These are phyloP conservation scores for Polypedilum vanderplanki DNA, from an alignment of 1,140 invertebrate genomes.

Conservation along the genomic window DNA sequence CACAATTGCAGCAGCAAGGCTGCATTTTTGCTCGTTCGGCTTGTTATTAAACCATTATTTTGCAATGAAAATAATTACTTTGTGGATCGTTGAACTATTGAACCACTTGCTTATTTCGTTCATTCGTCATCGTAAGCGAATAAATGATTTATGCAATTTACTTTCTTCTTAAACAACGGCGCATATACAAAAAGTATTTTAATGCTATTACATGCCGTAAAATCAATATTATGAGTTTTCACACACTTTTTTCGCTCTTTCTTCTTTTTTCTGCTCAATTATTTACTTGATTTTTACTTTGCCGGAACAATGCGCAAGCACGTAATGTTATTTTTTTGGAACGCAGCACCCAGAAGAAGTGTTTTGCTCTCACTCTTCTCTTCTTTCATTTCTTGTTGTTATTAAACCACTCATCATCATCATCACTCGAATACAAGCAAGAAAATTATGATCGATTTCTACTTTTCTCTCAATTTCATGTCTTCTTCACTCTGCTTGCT, in stretches of 20 bases:
- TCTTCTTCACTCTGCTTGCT: no score
- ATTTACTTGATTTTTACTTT: slow-evolving; percentile 13
- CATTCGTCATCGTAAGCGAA: slow-evolving; percentile 3
- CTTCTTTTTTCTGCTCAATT: not conserved
- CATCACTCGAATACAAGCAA: not conserved
- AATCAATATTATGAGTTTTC: not conserved
- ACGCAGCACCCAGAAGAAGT: not conserved
- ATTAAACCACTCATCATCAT: not conserved
- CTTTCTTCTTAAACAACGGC: not conserved
- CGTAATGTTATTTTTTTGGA: not conserved
- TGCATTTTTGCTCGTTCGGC: not conserved
- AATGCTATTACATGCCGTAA: not conserved
- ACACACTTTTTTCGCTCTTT: no score
- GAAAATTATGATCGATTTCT: no score
- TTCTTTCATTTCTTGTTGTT: not conserved
- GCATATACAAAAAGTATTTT: not conserved
- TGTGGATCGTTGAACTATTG: not conserved
- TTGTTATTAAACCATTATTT: not conserved
- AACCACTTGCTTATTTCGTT: not conserved
- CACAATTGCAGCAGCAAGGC: not conserved
- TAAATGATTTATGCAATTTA: slow-evolving; percentile 14
- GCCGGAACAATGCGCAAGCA: not conserved
- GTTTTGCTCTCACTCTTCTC: not conserved
- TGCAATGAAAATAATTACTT: not conserved
- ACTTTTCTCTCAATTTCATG: no score